These are phyloP conservation scores for Aricia agestis DNA, from an alignment of 1,140 invertebrate genomes.

Conservation along the genomic window DNA sequence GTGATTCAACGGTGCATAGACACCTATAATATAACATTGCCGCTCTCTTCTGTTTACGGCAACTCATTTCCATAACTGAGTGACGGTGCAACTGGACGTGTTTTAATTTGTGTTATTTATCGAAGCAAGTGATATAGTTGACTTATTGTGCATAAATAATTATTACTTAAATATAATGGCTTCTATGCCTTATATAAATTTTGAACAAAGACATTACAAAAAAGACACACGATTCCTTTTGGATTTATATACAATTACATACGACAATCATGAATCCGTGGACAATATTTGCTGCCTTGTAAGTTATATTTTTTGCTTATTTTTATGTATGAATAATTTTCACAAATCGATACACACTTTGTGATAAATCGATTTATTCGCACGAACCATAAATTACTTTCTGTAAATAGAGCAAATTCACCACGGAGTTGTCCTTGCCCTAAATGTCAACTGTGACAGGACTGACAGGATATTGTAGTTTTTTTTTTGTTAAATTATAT, in stretches of 20 bases:
- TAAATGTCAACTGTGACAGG: slow-evolving; percentile 68
- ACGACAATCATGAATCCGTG: slow-evolving; percentile 85
- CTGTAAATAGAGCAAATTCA: slow-evolving; percentile 40
- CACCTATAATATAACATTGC: slow-evolving; percentile 12
- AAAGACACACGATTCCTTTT: slow-evolving; percentile 88
- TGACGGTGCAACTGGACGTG: slow-evolving; percentile 31
- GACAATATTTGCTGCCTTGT: slow-evolving; percentile 76
- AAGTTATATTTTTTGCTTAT: slow-evolving; percentile 43
- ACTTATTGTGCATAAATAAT: slow-evolving; percentile 13
- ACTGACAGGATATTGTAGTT: slow-evolving; percentile 39
- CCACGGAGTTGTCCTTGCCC: slow-evolving; percentile 59
- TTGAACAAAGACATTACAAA: slow-evolving; percentile 85
- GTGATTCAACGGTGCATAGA: slow-evolving; percentile 59
- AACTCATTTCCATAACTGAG: slow-evolving; percentile 31
- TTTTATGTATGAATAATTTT: slow-evolving; percentile 21
- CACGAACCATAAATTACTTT: slow-evolving; percentile 34
- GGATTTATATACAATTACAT: slow-evolving; percentile 90
- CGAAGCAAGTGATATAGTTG: background rate
- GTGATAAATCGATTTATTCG: slow-evolving; percentile 17
- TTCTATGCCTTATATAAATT: slow-evolving; percentile 71
- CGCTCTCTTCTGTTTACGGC: slow-evolving; percentile 27
- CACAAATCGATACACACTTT: background rate
- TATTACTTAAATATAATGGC: slow-evolving; percentile 51
- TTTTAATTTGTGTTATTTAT: slow-evolving; percentile 25
- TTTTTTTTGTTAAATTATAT: slow-evolving; percentile 34